Conservation (phyloP, 2,888 invertebrate species). For the Cremastobaeus sp. region DNA sequence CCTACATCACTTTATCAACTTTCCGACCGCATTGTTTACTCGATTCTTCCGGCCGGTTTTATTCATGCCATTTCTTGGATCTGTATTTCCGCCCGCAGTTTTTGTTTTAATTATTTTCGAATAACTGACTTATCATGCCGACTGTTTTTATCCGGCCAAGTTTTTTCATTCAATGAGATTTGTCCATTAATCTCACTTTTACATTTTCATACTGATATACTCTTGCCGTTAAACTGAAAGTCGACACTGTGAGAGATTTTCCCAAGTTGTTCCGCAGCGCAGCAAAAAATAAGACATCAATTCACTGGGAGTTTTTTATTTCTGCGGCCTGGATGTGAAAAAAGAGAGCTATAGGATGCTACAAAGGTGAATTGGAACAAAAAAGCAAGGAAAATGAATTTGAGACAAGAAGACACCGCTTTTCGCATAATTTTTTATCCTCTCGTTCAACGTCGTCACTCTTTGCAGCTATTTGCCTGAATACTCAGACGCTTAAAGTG, state of each 20-base stretch:
- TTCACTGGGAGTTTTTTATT: constrained; percentile 9
- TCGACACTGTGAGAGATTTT: constrained; percentile 31
- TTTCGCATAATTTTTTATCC: constrained; percentile 39
- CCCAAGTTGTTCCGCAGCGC: constrained; percentile 6
- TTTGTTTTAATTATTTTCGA: constrained; percentile 9
- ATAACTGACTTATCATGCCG: constrained; percentile 24
- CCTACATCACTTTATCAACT: constrained; percentile 18
- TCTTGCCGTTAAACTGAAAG: constrained; percentile 23
- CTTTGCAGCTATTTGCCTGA: constrained; percentile 48
- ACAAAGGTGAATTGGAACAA: constrained; percentile 15
- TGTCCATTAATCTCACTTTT: constrained; percentile 33
- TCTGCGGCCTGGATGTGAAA: constrained; percentile 6
- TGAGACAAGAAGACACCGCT: constrained; percentile 32
- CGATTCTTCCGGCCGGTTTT: not conserved
- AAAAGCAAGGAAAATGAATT: constrained; percentile 24
- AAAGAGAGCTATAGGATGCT: not conserved
- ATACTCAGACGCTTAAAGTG: constrained; percentile 52
- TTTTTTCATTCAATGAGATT: constrained; percentile 21
- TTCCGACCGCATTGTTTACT: constrained; percentile 11
- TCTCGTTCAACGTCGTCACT: constrained; percentile 25
- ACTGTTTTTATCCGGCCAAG: constrained; percentile 11
- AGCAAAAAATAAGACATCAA: constrained; percentile 21
- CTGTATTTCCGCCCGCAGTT: not conserved
- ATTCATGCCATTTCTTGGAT: not conserved
- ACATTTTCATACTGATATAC: constrained; percentile 28